Evolutionary conservation across 2,113 vertebrate genomes (phyloP), one percentile per base, ranked within the genome.

Genomic region (Leptosomus discolor): DNA sequence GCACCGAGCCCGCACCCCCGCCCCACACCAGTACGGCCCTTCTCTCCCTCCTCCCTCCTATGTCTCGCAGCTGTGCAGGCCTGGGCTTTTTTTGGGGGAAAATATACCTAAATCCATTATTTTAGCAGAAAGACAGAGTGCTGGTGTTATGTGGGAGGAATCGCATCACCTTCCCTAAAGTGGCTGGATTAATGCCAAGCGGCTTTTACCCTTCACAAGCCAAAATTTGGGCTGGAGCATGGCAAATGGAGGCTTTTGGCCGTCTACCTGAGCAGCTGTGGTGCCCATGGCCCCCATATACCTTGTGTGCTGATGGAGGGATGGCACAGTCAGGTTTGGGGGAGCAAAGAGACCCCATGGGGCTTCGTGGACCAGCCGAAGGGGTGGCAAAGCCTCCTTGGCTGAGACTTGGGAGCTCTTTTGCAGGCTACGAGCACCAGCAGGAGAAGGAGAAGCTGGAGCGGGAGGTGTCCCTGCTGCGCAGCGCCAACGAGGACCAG

Each of bases 371-470:
- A 9, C 4, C 46, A 46, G n/a, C 53, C 34, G 32, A 10, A 6
- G 13, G 23, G 23, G 2, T 5, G 45, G 17, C 1, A 1, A 22
- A 74, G 24, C 6, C 5, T 34, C 34, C 27, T 45, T 0, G 9
- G 13, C 19, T 94, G 80, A 95, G 14, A 8, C 6, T 1, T 8
- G 21, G 57, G 17, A 16, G 15, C 10, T 57, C 70, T 11, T 71
- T 57, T 17, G 34, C 91, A 99, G 99, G 98, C 93, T 99, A 99
- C 2, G 99, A 99, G 95, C 99, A 99, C 96, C 99, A 99, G 97
- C 97, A 98, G 70, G 99, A 99, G 87, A 98, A 99, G 3, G 99
- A 99, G 86, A 98, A 98, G 61, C 97, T 99, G 85, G 99, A 99
- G 88, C 97, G 98, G 56, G 99, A 99, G 97, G 95, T 99, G 15